Conservation (phyloP, 1,140 invertebrate genomes). For the Steinernema khuongi region DNA sequence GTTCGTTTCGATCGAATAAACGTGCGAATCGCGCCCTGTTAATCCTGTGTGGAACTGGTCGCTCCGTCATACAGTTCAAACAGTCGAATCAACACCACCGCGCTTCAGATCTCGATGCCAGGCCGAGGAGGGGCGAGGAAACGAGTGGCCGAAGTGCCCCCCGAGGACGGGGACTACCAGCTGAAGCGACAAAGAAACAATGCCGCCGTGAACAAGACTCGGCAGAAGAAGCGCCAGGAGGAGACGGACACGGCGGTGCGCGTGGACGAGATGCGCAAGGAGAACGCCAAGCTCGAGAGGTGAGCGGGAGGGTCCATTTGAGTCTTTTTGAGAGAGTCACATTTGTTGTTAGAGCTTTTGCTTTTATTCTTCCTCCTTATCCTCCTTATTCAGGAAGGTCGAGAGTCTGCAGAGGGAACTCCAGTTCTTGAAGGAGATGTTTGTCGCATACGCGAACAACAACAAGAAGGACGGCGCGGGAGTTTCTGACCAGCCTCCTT, state of each 20-base stretch:
- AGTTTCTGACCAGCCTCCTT: not conserved
- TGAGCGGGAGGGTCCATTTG: not conserved
- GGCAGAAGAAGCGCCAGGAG: slow-evolving; percentile 40
- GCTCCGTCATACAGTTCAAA: too few species aligned
- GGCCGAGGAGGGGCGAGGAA: slow-evolving; percentile 19
- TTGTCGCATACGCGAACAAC: slow-evolving; percentile 37
- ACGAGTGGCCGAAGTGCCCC: slow-evolving; percentile 8
- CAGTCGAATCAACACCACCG: too few species aligned
- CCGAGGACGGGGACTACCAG: slow-evolving; percentile 30
- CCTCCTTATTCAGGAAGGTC: slow-evolving; percentile 18
- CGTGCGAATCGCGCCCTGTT: too few species aligned
- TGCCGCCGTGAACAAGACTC: slow-evolving; percentile 39
- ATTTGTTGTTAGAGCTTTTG: too few species aligned
- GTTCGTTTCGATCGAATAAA: too few species aligned
- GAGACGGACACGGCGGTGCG: slow-evolving; percentile 31
- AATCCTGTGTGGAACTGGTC: too few species aligned
- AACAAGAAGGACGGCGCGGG: slow-evolving; percentile 31
- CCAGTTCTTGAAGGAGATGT: slow-evolving; percentile 41
- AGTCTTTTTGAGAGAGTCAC: not conserved
- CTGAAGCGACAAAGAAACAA: slow-evolving; percentile 36
- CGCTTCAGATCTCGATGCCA: too few species aligned
- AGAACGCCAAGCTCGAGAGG: slow-evolving; percentile 34
- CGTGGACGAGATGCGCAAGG: slow-evolving; percentile 32
- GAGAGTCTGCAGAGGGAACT: slow-evolving; percentile 37
- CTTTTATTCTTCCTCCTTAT: too few species aligned